Evolutionary conservation across 2,888 invertebrate species (phyloP).

Genomic region (Hybos culiciformis): DNA sequence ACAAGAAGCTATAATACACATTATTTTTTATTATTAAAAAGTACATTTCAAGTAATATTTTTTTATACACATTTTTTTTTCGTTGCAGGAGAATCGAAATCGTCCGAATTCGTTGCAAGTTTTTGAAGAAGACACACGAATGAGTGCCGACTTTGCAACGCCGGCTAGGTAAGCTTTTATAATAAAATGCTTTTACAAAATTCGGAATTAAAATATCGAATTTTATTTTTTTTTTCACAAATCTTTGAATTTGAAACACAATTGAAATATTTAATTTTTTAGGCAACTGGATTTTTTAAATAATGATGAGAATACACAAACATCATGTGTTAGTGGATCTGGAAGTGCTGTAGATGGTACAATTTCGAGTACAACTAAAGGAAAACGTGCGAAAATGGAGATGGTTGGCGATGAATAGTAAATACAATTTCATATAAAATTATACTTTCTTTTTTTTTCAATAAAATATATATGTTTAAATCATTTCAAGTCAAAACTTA

Average conservation of each 20-base stretch:
- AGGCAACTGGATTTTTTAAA: slow-evolving; percentile 33
- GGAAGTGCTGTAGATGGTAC: too few relatives aligned
- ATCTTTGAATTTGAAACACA: background rate
- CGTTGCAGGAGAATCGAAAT: slow-evolving; percentile 14
- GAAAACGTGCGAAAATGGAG: slow-evolving; percentile 39
- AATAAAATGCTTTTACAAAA: background rate
- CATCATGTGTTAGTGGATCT: slow-evolving; percentile 59
- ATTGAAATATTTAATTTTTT: background rate
- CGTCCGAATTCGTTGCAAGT: slow-evolving; percentile 36
- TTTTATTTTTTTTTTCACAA: background rate
- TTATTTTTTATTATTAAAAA: too few relatives aligned
- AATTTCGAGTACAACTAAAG: slow-evolving; percentile 16
- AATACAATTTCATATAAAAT: slow-evolving; percentile 11
- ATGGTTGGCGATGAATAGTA: slow-evolving; percentile 38
- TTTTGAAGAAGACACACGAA: slow-evolving; percentile 60
- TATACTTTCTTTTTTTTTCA: slow-evolving; percentile 10
- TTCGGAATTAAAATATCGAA: too few relatives aligned
- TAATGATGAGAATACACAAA: slow-evolving; percentile 65
- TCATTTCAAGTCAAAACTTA: too few relatives aligned
- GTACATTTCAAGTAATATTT: too few relatives aligned
- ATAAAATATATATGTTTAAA: background rate
- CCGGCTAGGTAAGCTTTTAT: slow-evolving; percentile 18
- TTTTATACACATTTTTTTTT: slow-evolving; percentile 1
- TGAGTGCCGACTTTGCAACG: slow-evolving; percentile 49
- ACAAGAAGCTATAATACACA: too few relatives aligned